Evolutionary conservation across 2,888 invertebrate genomes (phyloP), one percentile per base, ranked within the genome.

Genomic region (Agrotis segetum): DNA sequence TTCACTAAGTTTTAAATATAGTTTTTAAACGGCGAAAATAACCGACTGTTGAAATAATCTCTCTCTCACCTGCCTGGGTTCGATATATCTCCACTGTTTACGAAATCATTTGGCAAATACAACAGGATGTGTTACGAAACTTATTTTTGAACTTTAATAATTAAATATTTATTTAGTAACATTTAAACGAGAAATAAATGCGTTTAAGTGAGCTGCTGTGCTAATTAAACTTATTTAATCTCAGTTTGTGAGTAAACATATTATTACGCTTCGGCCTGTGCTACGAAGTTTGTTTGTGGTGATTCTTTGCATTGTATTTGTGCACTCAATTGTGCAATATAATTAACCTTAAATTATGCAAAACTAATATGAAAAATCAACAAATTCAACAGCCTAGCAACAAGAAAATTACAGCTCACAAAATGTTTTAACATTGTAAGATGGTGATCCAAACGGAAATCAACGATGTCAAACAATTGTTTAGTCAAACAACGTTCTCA

Each of bases 11-110:
- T 90, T 90, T 93, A 93, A 89, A 94, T 94, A 92, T 94, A 94
- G 92, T 85, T 86, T 86, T 77, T 83, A 88, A 81, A 86, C 87
- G 88, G 88, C 87, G 87, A 91, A 92, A 94, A 94, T 93, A 94
- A 89, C 89, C 79, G 87, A 83, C 82, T 90, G 94, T 88, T 92
- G 94, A 94, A 92, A 94, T 86, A 85, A 85, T 83, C 83, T 78
- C 78, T 90, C 91, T 90, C 92, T 92, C 93, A 94, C 93, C 94
- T 95, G 94, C 87, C n/a, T 76, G 78, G 74, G 77, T 82, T 84
- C 81, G 80, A 88, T 90, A 87, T 88, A 88, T 90, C 87, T 88
- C 72, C 68, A 65, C 68, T 79, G 79, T 77, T 84, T 89, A 87
- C 82, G 86, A 85, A 89, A 88, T 84, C 79, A 82, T 83, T 82